Base-by-base conservation (phyloP, 37 sponge, comb jelly and placozoan genomes). In the Tethya wilhelma region DNA sequence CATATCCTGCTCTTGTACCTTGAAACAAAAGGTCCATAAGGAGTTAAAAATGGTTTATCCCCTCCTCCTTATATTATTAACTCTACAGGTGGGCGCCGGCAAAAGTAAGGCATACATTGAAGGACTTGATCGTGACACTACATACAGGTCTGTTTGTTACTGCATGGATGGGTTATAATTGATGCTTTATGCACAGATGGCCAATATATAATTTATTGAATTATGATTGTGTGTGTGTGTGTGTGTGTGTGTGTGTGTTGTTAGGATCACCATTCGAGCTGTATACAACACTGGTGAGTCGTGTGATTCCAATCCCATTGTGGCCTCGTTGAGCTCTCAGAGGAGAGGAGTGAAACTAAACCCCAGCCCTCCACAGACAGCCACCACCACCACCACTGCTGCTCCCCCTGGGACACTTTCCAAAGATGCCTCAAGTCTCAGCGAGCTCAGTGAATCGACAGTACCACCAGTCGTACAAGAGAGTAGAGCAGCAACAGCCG, bases 101-200 rank as follows among this genome's bases (percentile, higher is more conserved):
- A 91, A 82, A 42, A 53, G 23, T 49, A 91, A 87, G 44, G 92
- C 87, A 1, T 91, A 91, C 43, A 73, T 91, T 64, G 92, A 91
- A 31, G 92, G 92, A 0, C 60, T 91, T 33, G 84, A 91, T 30
- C 26, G 66, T n/a, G 57, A 60, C 39, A 75, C 67, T 2, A 78
- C 79, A 23, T 91, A 91, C 79, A 91, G 84, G 89, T 89, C 83
- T 42, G 17, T 30, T 20, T 63, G 39, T 25, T 4, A 30, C 1
- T 5, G 55, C 3, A 40, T 65, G 6, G 23, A 7, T 7, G 28
- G 7, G 8, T 6, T 26, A 75, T 69, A 38, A 3, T 4, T 14
- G 22, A 36, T 0, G 25, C 5, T 30, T 40, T 28, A 23, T 41
- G 11, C 26, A 30, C 34, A 25, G 30, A 33, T 43, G 42, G 26